Evolutionary conservation across 1,140 invertebrate genomes (phyloP), one percentile per base, ranked within the genome.

Genomic region (Drosophila sturtevanti): DNA sequence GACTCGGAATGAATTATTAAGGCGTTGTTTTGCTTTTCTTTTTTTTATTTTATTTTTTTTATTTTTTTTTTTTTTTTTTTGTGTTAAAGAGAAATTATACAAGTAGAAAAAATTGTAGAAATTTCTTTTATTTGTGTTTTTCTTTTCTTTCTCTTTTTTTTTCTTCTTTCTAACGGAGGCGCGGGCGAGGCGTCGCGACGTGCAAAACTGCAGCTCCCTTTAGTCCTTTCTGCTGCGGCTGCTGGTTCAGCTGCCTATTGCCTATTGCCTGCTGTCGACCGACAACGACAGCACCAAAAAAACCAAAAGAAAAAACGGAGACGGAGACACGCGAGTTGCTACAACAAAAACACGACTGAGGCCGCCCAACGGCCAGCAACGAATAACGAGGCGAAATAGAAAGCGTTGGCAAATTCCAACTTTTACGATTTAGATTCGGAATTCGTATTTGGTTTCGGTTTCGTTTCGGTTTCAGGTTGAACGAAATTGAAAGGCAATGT

Each of bases 291-390:
- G 68, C 79, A 77, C 76, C 75, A 48, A 77, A 48, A 41, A 48
- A 48, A 48, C 9, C 41, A 48, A 48, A 48, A 14, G 41, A 48
- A 48, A 48, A 48, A 48, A 48, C 41, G 41, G 41, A 48, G 41
- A 48, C 41, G 81, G 68, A 87, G 72, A 87, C 84, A 72, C 84
- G 77, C 84, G 73, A 79, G 75, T 72, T 69, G 68, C 68, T 74
- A 89, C 84, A 87, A 87, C 84, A 87, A 87, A 87, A 87, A 89
- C 79, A 87, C 84, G 85, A 87, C 84, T 87, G 84, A 87, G 79
- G 79, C 79, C 84, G 84, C 75, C 84, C 84, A 89, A 82, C 85
- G 76, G 82, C 84, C 82, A 89, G 79, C 84, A 79, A 89, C 71
- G 82, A 77, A 79, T 86, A 68, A 82, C 81, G 64, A 68, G 65